Percentiles rank a stretch among this genome's conserved stretches.
Conservation (phyloP, 2,888 invertebrate species). For the Drosophila paranaensis region DNA sequence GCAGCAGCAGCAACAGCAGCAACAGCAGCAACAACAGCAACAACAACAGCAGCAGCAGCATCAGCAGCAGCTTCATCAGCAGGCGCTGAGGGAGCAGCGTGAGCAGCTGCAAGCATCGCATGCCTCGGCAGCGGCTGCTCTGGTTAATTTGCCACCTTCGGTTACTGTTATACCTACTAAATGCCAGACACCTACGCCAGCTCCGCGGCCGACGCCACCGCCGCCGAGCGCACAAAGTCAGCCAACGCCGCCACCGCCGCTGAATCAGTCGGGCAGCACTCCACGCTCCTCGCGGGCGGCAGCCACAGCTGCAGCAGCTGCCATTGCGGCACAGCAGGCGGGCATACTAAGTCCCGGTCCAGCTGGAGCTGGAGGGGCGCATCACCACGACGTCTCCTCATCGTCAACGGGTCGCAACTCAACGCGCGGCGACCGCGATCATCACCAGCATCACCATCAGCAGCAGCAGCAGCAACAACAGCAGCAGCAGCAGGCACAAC, state of each 20-base stretch:
- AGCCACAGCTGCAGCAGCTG: constrained; percentile 71
- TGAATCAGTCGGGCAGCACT: constrained; percentile 42
- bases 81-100: constrained; percentile 84
- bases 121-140: constrained; percentile 70
- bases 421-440: constrained; percentile 66
- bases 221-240: constrained; percentile 76
- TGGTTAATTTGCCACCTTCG: constrained; percentile 82
- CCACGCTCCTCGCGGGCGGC: constrained; percentile 81
- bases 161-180: constrained; percentile 83
- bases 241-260: constrained; percentile 83
- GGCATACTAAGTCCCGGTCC: constrained; percentile 71
- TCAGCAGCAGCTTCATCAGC: constrained; percentile 43
- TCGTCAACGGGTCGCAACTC: constrained; percentile 71
- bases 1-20: constrained; percentile 12
- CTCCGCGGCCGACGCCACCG: constrained; percentile 86
- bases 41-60: constrained; percentile 8
- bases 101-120: constrained; percentile 68
- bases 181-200: constrained; percentile 84
- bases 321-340: constrained; percentile 68
- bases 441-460: constrained; percentile 69
- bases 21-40: constrained; percentile 7
- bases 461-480: constrained; percentile 73
- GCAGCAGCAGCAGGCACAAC: constrained; percentile 64
- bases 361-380: constrained; percentile 55
- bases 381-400: constrained; percentile 69